phyloP scores from a whole-genome alignment of 2,888 invertebrate genomes.

The Lasioglossum morio region DNA sequence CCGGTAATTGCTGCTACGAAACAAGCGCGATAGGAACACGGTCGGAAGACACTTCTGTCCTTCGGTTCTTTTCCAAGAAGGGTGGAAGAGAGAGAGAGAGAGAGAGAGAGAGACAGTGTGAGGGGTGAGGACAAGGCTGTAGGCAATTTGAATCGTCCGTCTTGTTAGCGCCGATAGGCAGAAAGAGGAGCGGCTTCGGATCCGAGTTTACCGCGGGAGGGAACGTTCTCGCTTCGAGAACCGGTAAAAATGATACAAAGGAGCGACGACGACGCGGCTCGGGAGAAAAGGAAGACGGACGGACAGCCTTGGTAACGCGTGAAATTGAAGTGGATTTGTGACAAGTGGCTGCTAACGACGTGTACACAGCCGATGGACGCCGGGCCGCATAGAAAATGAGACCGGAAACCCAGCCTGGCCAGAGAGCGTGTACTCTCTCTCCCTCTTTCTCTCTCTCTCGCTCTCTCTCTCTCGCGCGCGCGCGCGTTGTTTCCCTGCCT shows the following conservation, averaged over 20 bases:
- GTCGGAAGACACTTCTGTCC: constrained; percentile 18
- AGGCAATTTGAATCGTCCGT: constrained; percentile 74
- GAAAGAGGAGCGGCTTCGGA: constrained; percentile 54
- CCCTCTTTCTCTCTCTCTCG: not conserved
- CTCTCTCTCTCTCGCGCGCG: not conserved
- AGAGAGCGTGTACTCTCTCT: constrained; percentile 11
- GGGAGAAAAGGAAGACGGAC: not conserved
- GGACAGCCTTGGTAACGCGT: constrained; percentile 42
- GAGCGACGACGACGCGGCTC: not conserved
- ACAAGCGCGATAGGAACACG: constrained; percentile 40
- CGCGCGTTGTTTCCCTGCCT: constrained; percentile 31
- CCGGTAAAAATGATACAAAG: constrained; percentile 57
- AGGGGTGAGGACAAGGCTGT: constrained; percentile 36
- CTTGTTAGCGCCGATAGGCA: constrained; percentile 76
- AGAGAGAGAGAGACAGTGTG: not conserved
- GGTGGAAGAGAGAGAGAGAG: not conserved
- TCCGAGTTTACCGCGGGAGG: constrained; percentile 45
- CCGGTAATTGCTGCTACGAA: constrained; percentile 66
- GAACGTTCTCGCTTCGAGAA: constrained; percentile 50
- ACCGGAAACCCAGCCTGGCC: constrained; percentile 18
- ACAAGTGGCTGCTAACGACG: constrained; percentile 75
- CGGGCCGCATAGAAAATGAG: constrained; percentile 46
- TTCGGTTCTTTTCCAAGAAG: constrained; percentile 14
- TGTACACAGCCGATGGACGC: constrained; percentile 70
- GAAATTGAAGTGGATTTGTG: constrained; percentile 67